Conservation (phyloP, 2,113 vertebrate species). For the Oryzias javanicus region DNA sequence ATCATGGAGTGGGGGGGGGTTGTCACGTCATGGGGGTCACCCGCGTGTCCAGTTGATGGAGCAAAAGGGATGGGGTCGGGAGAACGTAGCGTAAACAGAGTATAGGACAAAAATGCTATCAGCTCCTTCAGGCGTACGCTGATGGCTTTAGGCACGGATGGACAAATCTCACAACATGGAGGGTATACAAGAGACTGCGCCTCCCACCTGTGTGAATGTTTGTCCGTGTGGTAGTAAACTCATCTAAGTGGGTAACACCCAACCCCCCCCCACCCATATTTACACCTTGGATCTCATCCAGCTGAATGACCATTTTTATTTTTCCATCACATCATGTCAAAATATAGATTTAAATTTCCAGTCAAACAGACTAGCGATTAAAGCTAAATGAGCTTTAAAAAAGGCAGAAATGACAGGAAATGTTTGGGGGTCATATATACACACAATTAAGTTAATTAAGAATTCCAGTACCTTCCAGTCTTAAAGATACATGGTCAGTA, state of each 20-base stretch:
- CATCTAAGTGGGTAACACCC: too few species aligned
- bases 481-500: too few species aligned
- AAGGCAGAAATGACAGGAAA: too few species aligned
- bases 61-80: slow-evolving; percentile 52
- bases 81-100: slow-evolving; percentile 52
- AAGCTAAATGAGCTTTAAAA: slow-evolving; percentile 18
- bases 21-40: slow-evolving; percentile 36
- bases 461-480: too few species aligned
- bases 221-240: slow-evolving; percentile 11
- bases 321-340: slow-evolving; percentile 10
- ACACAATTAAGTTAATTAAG: too few species aligned
- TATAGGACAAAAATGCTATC: slow-evolving; percentile 60
- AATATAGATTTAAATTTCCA: background rate
- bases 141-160: slow-evolving; percentile 64
- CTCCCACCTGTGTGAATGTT: slow-evolving; percentile 63
- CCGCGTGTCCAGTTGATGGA: slow-evolving; percentile 48
- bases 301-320: slow-evolving; percentile 46
- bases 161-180: slow-evolving; percentile 31
- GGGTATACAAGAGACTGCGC: slow-evolving; percentile 42
- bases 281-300: slow-evolving; percentile 40
- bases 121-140: slow-evolving; percentile 52
- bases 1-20: slow-evolving; percentile 13
- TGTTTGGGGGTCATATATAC: too few species aligned
- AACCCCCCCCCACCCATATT: too few species aligned
- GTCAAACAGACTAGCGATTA: slow-evolving; percentile 14